Conservation (phyloP, 2,888 invertebrate genomes). For the Agelastica alni region DNA sequence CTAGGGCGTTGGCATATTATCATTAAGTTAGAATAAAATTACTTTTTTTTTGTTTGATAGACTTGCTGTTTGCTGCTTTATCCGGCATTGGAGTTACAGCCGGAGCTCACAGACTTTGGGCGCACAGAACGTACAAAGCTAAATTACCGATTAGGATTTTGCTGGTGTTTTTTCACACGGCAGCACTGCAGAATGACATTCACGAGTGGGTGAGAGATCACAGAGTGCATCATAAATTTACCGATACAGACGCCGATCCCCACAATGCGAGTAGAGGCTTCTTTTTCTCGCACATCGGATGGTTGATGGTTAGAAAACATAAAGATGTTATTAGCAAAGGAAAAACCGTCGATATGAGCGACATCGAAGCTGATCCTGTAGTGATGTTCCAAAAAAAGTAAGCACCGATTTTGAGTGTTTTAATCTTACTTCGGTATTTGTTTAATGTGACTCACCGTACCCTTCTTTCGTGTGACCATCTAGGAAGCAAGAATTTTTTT, state of each 20-base stretch:
- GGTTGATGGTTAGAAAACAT: slow-evolving; percentile 88
- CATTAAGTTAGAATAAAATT: too few species aligned
- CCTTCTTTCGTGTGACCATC: too few species aligned
- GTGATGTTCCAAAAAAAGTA: slow-evolving; percentile 87
- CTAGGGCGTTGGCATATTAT: too few species aligned
- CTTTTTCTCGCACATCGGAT: slow-evolving; percentile 95
- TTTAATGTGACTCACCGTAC: too few species aligned
- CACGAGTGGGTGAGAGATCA: slow-evolving; percentile 87
- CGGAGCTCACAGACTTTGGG: slow-evolving; percentile 92
- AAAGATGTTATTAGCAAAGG: slow-evolving; percentile 86
- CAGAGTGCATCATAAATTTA: slow-evolving; percentile 87
- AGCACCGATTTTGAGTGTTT: too few species aligned
- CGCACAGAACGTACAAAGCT: slow-evolving; percentile 84
- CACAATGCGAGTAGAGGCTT: slow-evolving; percentile 85
- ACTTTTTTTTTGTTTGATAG: slow-evolving; percentile 27
- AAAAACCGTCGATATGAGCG: slow-evolving; percentile 82
- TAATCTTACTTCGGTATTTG: too few species aligned
- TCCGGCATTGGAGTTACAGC: slow-evolving; percentile 69
- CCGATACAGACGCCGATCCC: slow-evolving; percentile 87
- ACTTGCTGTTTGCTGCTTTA: slow-evolving; percentile 28
- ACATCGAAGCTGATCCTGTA: slow-evolving; percentile 76
- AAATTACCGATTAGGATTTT: slow-evolving; percentile 79
- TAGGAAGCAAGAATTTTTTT: too few species aligned
- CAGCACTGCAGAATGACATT: slow-evolving; percentile 87
- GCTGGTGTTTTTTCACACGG: slow-evolving; percentile 78